Conservation (phyloP, 2,113 vertebrate genomes). For the Oreotrochilus melanogaster region DNA sequence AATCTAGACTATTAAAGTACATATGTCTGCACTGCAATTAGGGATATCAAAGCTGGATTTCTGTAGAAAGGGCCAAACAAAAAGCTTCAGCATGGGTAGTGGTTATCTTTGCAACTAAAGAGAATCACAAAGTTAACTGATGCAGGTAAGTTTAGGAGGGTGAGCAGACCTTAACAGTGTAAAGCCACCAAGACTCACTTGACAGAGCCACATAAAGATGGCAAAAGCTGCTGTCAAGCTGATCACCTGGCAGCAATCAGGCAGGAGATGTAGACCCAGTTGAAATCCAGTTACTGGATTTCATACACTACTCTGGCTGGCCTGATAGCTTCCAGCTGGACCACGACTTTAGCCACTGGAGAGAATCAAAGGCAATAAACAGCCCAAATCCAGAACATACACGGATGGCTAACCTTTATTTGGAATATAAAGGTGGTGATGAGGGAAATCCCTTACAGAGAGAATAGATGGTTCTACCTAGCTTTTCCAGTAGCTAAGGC, state of each 20-base stretch:
- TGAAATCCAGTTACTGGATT: not conserved
- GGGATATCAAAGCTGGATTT: not conserved
- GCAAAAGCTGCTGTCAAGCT: not conserved
- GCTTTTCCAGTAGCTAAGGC: not conserved
- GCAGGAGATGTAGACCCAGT: not conserved
- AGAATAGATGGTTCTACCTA: not conserved
- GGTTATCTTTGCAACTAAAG: not conserved
- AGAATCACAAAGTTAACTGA: not conserved
- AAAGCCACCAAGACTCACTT: not conserved
- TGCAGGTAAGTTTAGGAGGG: not conserved
- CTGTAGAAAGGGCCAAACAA: not conserved
- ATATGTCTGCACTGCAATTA: not conserved
- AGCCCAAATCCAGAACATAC: not conserved
- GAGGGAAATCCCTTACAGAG: not conserved
- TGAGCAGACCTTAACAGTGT: not conserved
- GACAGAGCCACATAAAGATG: not conserved
- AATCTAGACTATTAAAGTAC: not conserved
- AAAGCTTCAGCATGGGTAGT: not conserved
- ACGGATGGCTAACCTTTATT: not conserved
- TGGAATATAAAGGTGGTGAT: not conserved
- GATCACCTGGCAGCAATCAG: not conserved
- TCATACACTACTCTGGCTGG: not conserved
- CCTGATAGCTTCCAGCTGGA: not conserved
- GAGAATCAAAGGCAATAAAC: not conserved
- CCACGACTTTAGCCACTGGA: not conserved